A percentile compares a stretch with the other conserved stretches of the same genome.
These are phyloP conservation scores for Drosophila nigricruria DNA, from an alignment of 2,888 invertebrate genomes.

Conservation along the genomic window DNA sequence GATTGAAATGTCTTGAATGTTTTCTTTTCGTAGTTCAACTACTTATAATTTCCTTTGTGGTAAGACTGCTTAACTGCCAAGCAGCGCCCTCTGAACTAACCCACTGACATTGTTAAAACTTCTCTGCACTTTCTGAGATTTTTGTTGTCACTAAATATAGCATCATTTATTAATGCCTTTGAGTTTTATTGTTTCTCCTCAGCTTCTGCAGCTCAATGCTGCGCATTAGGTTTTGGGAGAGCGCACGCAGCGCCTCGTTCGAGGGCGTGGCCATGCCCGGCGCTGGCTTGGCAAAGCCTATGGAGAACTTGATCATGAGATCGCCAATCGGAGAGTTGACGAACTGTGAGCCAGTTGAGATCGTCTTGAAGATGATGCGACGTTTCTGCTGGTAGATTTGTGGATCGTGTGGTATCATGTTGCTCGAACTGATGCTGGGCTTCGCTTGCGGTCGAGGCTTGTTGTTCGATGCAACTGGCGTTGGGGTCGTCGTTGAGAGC, in stretches of 20 bases:
- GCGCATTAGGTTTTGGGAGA: constrained; percentile 62
- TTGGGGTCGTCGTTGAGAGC: not conserved
- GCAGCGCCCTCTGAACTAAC: not conserved
- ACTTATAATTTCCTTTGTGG: not conserved
- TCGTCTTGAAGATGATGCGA: constrained; percentile 73
- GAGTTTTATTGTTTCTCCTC: constrained; percentile 45
- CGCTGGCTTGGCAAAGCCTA: constrained; percentile 75
- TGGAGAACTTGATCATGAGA: constrained; percentile 81
- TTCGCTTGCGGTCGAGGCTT: constrained; percentile 16
- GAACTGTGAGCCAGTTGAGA: constrained; percentile 78
- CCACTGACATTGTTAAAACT: constrained; percentile 8
- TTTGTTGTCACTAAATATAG: constrained; percentile 4
- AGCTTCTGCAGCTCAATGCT: constrained; percentile 62
- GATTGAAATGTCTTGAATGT: not conserved
- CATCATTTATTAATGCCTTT: constrained; percentile 31
- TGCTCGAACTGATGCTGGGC: constrained; percentile 14
- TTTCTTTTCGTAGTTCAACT: constrained; percentile 2
- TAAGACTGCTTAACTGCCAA: not conserved
- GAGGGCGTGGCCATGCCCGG: constrained; percentile 10
- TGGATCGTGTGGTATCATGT: constrained; percentile 40
- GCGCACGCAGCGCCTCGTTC: constrained; percentile 51
- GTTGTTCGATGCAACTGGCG: constrained; percentile 12
- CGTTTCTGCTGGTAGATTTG: constrained; percentile 62
- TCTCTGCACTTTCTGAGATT: not conserved
- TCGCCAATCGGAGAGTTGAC: constrained; percentile 82